phyloP scores from a whole-genome alignment of 2,888 invertebrate genomes.

The Sinelater perroti region DNA sequence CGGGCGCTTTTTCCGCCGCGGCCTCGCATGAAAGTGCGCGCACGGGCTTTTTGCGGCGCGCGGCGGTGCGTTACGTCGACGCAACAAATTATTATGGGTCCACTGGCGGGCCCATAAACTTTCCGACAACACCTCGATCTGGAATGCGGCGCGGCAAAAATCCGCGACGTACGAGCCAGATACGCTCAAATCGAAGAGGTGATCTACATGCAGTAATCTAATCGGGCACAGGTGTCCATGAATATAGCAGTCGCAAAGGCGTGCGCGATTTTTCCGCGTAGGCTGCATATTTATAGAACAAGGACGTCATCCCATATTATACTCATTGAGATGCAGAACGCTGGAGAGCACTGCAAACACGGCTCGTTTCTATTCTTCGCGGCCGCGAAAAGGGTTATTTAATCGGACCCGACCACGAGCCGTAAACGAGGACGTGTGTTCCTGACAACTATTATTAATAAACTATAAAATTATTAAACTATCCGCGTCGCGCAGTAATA shows the following conservation, averaged over 20 bases:
- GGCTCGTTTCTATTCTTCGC: constrained; percentile 1
- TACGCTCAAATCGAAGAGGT: constrained; percentile 52
- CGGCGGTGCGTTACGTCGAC: constrained; percentile 17
- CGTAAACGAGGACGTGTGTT: too few relatives aligned
- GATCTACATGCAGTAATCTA: constrained; percentile 54
- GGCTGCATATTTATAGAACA: constrained; percentile 53
- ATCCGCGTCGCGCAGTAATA: too few relatives aligned
- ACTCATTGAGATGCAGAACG: constrained; percentile 24
- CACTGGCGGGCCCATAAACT: constrained; percentile 29
- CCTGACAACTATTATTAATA: too few relatives aligned
- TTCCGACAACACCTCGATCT: constrained; percentile 38
- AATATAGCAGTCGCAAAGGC: constrained; percentile 51
- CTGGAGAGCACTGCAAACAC: constrained; percentile 10
- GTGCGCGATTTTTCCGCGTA: constrained; percentile 50
- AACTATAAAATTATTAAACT: too few relatives aligned
- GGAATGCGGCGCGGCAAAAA: constrained; percentile 40
- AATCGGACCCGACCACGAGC: too few relatives aligned
- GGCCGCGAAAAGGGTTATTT: background rate
- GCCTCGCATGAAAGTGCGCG: background rate
- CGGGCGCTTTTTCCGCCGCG: background rate
- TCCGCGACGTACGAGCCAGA: constrained; percentile 43
- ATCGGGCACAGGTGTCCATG: constrained; percentile 56
- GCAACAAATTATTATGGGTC: constrained; percentile 32
- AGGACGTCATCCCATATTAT: constrained; percentile 48
- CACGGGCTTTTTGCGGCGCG: background rate